These are phyloP conservation scores for Mamestra brassicae DNA, from an alignment of 2,888 invertebrate species.

Conservation along the genomic window DNA sequence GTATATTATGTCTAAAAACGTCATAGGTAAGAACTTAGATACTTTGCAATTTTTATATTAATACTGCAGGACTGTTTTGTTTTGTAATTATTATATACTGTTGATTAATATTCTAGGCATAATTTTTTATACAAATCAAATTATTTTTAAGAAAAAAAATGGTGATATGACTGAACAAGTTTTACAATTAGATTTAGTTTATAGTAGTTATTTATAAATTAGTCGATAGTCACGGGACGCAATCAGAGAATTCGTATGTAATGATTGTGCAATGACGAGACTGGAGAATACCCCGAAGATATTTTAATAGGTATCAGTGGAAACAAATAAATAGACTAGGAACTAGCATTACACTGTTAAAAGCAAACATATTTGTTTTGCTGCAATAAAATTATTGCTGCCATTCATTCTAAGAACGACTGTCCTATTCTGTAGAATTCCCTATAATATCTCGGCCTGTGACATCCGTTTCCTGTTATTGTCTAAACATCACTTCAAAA, in stretches of 20 bases:
- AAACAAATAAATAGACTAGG: background rate
- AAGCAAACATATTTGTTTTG: conserved; percentile 1
- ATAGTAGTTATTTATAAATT: background rate
- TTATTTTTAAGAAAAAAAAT: background rate
- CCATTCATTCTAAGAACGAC: conserved; percentile 15
- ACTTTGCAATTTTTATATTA: background rate
- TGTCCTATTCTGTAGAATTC: conserved; percentile 9
- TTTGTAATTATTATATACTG: no score
- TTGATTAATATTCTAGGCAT: background rate
- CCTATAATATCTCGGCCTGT: conserved; percentile 12
- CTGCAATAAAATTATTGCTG: background rate
- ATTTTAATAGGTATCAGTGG: background rate
- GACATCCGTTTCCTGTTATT: conserved; percentile 39
- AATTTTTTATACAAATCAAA: background rate
- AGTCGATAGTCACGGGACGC: background rate
- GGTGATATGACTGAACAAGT: background rate
- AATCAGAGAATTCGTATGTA: background rate
- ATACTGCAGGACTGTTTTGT: background rate
- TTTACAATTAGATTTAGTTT: background rate
- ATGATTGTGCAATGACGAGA: background rate
- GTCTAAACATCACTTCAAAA: background rate
- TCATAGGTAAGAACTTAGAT: background rate
- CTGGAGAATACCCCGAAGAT: background rate
- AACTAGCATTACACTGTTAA: background rate
- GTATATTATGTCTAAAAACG: conserved; percentile 12